Base-by-base conservation (phyloP, 2,888 invertebrate genomes). In the Xylota segnis region DNA sequence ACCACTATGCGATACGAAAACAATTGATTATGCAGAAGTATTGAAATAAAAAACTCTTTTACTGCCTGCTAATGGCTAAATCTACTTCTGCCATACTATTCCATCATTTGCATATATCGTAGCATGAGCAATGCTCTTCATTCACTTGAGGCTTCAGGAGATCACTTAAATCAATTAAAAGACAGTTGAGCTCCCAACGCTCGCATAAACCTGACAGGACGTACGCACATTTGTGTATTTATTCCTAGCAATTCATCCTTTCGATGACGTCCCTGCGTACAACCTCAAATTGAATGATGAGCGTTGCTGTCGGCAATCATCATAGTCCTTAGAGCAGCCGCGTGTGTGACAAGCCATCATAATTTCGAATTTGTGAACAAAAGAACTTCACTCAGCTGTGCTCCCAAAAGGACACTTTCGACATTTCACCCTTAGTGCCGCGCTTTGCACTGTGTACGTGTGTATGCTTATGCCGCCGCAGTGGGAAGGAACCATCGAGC, bases 311-410 rank as follows among this genome's bases (percentile, higher is more conserved):
- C 37, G 61, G 75, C 75, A 81, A 68, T 75, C 52, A 71, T 68
- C 59, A 66, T 45, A 34, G 66, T 34, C 74, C 72, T 58, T 65
- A 34, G 37, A 61, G 47, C 43, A 56, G 59, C 37, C 47, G 37
- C 63, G 70, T 84, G 84, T 84, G 84, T 84, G 84, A 84, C 84
- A 84, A 79, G 75, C 70, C 81, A 59, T 81, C 74, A 84, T 84
- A 81, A 84, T 81, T 84, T 81, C 56, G 50, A 40, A 59, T 77
- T 74, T 27, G 54, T 47, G 43, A 74, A 83, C 72, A 78, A 79
- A 72, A 83, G 74, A 61, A 78, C 71, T 66, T 72, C 65, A 61
- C 66, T 83, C 72, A 61, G 71, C 78, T 83, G 72, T 66, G 78
- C 45, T 78, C 68, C 72, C 72, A 74, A 83, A 83, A 63, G 83